phyloP scores from a whole-genome alignment of 2,113 vertebrate genomes.

The Heptranchias perlo region DNA sequence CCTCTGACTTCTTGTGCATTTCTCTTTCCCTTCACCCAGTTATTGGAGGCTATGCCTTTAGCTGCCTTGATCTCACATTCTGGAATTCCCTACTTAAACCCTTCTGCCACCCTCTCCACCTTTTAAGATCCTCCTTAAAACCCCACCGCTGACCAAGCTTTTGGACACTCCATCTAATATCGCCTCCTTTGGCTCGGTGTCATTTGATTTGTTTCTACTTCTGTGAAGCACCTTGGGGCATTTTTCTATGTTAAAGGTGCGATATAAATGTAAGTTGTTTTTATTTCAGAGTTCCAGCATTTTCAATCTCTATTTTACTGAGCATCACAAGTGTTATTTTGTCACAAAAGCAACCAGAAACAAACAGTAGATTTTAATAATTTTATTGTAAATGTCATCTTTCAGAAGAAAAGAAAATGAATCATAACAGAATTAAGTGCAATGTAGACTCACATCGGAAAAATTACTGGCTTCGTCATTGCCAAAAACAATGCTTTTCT shows the following conservation, averaged over 20 bases:
- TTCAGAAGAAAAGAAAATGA: background rate
- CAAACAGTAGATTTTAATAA: background rate
- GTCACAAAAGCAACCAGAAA: background rate
- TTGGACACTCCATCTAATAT: background rate
- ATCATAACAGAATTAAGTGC: background rate
- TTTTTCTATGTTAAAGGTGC: background rate
- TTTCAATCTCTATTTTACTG: background rate
- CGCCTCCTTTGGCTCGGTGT: background rate
- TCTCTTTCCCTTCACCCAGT: background rate
- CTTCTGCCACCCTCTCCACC: background rate
- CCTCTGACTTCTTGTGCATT: background rate
- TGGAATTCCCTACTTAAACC: background rate
- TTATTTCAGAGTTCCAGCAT: background rate
- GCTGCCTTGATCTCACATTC: background rate
- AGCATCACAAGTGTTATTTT: no score
- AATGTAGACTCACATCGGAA: background rate
- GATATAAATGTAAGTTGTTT: background rate
- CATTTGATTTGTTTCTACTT: background rate
- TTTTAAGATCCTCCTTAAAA: background rate
- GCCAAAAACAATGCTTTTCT: background rate
- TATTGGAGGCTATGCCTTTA: background rate
- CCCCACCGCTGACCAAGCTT: background rate
- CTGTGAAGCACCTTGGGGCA: background rate
- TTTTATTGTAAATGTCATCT: conserved; percentile 26
- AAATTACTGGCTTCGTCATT: background rate